Conservation (phyloP, 2,113 vertebrate genomes). For the Brienomyrus brachyistius region DNA sequence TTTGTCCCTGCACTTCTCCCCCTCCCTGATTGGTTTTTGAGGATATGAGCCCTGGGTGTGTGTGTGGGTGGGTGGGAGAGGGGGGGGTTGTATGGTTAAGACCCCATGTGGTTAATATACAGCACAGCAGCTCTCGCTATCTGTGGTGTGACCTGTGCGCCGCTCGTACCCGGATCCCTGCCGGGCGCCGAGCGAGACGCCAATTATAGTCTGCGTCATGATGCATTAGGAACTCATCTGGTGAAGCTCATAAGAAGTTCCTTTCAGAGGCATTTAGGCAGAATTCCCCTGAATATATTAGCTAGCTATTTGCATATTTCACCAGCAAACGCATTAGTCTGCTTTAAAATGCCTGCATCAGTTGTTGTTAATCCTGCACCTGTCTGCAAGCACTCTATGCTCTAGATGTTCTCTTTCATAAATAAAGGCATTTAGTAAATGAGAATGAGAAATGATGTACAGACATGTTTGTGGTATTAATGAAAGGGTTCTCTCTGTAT, state of each 20-base stretch:
- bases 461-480: neutral
- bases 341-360: neutral
- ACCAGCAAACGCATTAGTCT: neutral
- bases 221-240: neutral
- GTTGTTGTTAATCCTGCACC: neutral
- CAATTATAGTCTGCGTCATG: neutral
- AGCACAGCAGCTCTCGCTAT: neutral
- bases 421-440: neutral
- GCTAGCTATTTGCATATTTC: neutral
- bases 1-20: neutral
- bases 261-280: neutral
- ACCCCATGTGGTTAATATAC: neutral
- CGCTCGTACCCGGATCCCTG: neutral
- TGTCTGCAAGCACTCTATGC: neutral
- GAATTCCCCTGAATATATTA: neutral
- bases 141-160: neutral
- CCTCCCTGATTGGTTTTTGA: neutral
- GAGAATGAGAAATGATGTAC: neutral
- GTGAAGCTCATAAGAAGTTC: neutral
- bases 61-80: neutral
- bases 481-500: neutral
- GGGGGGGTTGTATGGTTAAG: neutral
- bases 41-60: neutral
- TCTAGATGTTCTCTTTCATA: neutral
- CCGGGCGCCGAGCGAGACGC: neutral